Base-by-base conservation (phyloP, 2,113 vertebrate species). In the Mohoua ochrocephala region DNA sequence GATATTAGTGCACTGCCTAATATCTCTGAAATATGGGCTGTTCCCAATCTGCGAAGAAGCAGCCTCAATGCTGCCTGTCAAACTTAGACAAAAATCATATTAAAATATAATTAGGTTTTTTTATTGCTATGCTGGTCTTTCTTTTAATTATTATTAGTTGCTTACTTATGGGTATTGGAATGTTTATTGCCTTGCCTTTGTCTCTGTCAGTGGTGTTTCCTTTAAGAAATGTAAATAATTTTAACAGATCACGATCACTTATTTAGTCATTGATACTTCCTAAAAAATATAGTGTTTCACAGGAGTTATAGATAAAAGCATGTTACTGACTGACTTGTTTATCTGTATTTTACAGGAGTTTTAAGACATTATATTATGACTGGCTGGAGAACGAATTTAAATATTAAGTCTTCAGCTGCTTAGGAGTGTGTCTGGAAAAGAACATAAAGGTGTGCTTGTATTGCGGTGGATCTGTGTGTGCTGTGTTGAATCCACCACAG, bases 381-480 rank as follows among this genome's bases (percentile, higher is more conserved):
- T 76, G 50, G 33, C 67, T 91, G 42, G 64, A 78, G 64, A 84
- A 92, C 53, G 18, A 73, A 59, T 59, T 91, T 60, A 82, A 86
- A 37, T 85, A 54, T 57, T 86, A 68, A 24, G 13, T 84, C 52
- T 91, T 87, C 57, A 89, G 52, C 52, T 82, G 3, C 24, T 21
- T 76, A 93, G 24, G 41, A 86, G 30, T 44, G 30, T 80, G 30
- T 71, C 33, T 86, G 68, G 33, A 54, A 84, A 68, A 47, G 16
- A 41, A n/a, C n/a, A 23, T 41, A 59, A 80, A 61, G 3, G 4
- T 74, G 31, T 77, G 42, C 47, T 80, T 54, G 22, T 53, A 13
- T 42, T 84, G 63, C 0, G 0, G 22, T 65, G 50, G n/a, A n/a
- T 35, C 31, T 86, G 21, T 64, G 24, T 9, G 3, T n/a, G 5